Evolutionary conservation across 2,797 vertebrate genomes (phyloP), one percentile per base, ranked within the genome.

Genomic region (Mastacembelus armatus): DNA sequence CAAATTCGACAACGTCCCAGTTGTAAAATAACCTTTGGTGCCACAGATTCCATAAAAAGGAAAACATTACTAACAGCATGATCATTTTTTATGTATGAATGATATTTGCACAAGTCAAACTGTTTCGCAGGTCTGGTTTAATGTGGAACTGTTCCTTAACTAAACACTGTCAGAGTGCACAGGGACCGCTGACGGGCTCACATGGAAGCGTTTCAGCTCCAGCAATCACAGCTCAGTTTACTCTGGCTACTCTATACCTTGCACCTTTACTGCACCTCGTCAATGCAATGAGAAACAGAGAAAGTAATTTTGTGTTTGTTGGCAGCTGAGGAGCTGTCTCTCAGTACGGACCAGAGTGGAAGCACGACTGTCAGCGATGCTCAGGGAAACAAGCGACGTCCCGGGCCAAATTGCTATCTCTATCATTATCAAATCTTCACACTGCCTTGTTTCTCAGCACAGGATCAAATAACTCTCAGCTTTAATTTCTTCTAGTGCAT

Each of bases 11-110:
- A 89, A 85, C 60, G 74, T 66, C 85, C 63, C n/a, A 42, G 51
- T 70, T 78, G 72, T 91, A 87, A 89, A 90, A 87, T 66, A 84
- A 81, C 71, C 67, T 74, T 71, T 58, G 81, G 85, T 78, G 89
- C 85, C 74, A 89, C 77, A 80, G 82, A 90, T 91, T 82, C 79
- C 73, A 85, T 84, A 86, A 91, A 90, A 93, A 80, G 87, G 66
- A 74, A 86, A 82, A 81, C 62, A 84, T 78, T 58, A 60, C 69
- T 27, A 70, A 73, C 77, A 80, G 71, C 78, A 19, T 78, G 78
- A 78, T 72, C 10, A 27, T 64, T 73, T 78, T 66, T 67, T 59
- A 76, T 55, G 36, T 82, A 39, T 50, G 78, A 69, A 51, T 56
- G 66, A 73, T 76, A 76, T 87, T 86, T 88, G 59, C 66, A 68